Percentiles rank a stretch among this genome's conserved stretches.
These are phyloP conservation scores for Theodoxus fluviatilis DNA, from an alignment of 2,888 invertebrate species.

Conservation along the genomic window DNA sequence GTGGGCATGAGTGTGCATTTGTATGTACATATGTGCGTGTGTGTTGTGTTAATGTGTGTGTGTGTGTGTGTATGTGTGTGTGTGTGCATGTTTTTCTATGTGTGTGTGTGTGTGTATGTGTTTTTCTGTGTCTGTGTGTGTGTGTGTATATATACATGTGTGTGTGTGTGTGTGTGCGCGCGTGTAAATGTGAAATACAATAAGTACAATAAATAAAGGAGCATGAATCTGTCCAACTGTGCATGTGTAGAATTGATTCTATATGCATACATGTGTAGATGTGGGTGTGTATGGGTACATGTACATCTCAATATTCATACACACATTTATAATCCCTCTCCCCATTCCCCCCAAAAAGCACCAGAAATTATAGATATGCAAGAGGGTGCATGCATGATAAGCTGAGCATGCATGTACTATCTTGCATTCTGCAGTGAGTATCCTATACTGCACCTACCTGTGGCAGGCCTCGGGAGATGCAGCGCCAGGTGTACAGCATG, in stretches of 20 bases:
- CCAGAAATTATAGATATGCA: too few species aligned
- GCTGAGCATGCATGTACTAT: too few species aligned
- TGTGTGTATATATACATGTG: constrained; percentile 1
- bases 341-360: too few species aligned
- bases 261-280: too few species aligned
- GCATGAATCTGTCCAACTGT: too few species aligned
- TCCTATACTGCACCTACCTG: constrained; percentile 56
- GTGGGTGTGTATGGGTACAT: too few species aligned
- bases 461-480: constrained; percentile 97
- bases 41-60: background rate
- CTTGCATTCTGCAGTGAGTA: too few species aligned
- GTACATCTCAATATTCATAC: too few species aligned
- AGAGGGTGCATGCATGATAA: too few species aligned
- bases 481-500: constrained; percentile 99
- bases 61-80: background rate
- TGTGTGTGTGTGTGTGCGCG: background rate
- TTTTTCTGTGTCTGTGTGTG: background rate
- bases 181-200: background rate
- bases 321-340: too few species aligned
- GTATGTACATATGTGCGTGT: background rate
- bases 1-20: background rate
- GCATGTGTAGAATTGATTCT: too few species aligned
- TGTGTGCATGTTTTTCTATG: background rate
- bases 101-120: background rate
- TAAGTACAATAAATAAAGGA: too few species aligned